phyloP scores from a whole-genome alignment of 1,140 invertebrate species.

The Scaptomyza pallida region DNA sequence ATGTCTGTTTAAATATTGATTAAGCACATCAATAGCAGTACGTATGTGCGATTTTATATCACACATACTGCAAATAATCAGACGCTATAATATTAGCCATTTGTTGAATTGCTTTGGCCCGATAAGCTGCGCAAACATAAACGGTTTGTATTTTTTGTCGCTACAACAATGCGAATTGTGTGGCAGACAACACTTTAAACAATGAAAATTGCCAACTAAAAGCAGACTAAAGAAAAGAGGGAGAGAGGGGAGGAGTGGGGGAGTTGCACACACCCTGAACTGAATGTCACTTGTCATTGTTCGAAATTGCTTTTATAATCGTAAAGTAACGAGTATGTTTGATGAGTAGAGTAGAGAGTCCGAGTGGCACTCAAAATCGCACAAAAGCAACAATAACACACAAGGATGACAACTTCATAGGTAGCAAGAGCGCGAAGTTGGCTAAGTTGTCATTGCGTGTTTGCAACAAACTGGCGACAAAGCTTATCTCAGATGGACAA shows the following conservation, averaged over 20 bases:
- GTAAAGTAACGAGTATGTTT: slow-evolving; percentile 16
- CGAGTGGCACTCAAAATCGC: slow-evolving; percentile 49
- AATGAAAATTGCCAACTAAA: slow-evolving; percentile 51
- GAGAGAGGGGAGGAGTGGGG: not conserved
- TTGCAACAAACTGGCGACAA: slow-evolving; percentile 70
- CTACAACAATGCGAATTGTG: slow-evolving; percentile 66
- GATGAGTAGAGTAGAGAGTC: not conserved
- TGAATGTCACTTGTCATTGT: slow-evolving; percentile 60
- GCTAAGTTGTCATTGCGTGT: slow-evolving; percentile 76
- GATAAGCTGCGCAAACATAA: slow-evolving; percentile 59
- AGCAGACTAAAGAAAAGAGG: not conserved
- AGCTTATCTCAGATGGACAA: slow-evolving; percentile 77
- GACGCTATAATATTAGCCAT: slow-evolving; percentile 59
- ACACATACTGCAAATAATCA: slow-evolving; percentile 44
- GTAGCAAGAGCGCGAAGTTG: slow-evolving; percentile 30
- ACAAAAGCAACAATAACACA: slow-evolving; percentile 39
- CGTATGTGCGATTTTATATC: not conserved
- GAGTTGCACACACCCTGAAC: slow-evolving; percentile 33
- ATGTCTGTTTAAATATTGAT: too few relatives aligned
- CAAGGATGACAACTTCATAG: slow-evolving; percentile 49
- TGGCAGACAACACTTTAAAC: slow-evolving; percentile 73
- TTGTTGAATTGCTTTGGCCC: slow-evolving; percentile 72
- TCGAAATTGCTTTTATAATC: slow-evolving; percentile 55
- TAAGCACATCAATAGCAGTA: too few relatives aligned
- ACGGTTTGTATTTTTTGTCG: slow-evolving; percentile 44